phyloP scores from a whole-genome alignment of 1,140 invertebrate species.

The Druon quercuslanigerum region DNA sequence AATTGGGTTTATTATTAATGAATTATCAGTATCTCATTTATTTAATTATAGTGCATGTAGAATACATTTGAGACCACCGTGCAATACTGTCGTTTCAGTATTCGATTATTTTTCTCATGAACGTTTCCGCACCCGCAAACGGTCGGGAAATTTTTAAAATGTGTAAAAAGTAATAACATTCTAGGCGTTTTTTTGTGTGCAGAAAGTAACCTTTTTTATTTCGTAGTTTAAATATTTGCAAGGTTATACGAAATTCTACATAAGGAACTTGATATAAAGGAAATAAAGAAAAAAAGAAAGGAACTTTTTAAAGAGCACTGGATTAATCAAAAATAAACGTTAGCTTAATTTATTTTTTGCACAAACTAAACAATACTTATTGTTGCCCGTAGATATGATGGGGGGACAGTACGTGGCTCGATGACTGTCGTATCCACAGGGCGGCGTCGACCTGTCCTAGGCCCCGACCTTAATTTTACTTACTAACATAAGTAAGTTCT shows the following conservation, averaged over 20 bases:
- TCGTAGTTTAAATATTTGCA: neutral
- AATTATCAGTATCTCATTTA: conserved; percentile 57
- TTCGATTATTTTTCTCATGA: conserved; percentile 44
- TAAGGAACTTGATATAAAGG: neutral
- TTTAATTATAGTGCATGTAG: conserved; percentile 51
- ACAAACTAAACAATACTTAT: conserved; percentile 75
- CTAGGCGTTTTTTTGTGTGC: conserved; percentile 73
- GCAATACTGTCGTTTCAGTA: conserved; percentile 54
- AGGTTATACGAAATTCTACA: conserved; percentile 10
- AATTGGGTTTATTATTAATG: conserved; percentile 46
- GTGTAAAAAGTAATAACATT: conserved; percentile 61
- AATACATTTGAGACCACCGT: conserved; percentile 52
- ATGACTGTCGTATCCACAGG: conserved; percentile 77
- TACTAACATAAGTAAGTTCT: conserved; percentile 78
- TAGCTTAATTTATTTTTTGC: conserved; percentile 71
- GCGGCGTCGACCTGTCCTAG: conserved; percentile 77
- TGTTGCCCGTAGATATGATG: conserved; percentile 77
- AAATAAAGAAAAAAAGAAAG: conserved; percentile 36
- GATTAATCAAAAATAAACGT: conserved; percentile 36
- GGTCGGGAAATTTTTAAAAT: conserved; percentile 43
- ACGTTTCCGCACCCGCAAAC: neutral
- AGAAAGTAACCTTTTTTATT: conserved; percentile 65
- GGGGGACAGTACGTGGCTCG: conserved; percentile 77
- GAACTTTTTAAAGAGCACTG: conserved; percentile 35
- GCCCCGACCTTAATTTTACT: conserved; percentile 76